A percentile compares a stretch with the other conserved stretches of the same genome.
phyloP scores from a whole-genome alignment of 2,888 invertebrate species.

The Teleiodes luculella region DNA sequence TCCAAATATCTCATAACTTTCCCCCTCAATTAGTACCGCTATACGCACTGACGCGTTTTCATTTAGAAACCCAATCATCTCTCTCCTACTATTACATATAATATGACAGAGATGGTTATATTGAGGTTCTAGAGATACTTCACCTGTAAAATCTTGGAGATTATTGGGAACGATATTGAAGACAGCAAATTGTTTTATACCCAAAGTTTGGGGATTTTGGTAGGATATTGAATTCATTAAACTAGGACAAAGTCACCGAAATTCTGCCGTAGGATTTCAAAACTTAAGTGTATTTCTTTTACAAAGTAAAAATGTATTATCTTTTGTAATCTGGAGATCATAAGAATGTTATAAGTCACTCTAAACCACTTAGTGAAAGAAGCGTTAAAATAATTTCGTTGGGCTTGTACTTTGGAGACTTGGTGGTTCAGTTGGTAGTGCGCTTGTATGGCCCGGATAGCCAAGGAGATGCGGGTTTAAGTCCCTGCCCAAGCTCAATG shows the following conservation, averaged over 20 bases:
- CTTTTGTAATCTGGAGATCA: too few relatives aligned
- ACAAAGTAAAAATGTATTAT: too few relatives aligned
- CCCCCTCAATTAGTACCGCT: conserved; percentile 1
- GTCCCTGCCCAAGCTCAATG: too few relatives aligned
- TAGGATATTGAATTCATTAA: not conserved
- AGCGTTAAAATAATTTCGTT: too few relatives aligned
- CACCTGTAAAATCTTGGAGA: conserved; percentile 1
- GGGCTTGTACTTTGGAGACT: too few relatives aligned
- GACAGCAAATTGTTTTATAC: not conserved
- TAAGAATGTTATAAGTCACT: too few relatives aligned
- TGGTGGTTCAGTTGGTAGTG: too few relatives aligned
- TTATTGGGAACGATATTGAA: conserved; percentile 4
- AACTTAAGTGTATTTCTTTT: too few relatives aligned
- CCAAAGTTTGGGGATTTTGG: not conserved
- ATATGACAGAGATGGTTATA: not conserved
- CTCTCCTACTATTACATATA: not conserved
- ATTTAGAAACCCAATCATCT: not conserved
- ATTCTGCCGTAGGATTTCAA: too few relatives aligned
- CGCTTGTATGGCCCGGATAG: too few relatives aligned
- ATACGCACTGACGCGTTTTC: not conserved
- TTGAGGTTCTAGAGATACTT: not conserved
- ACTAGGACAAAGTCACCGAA: not conserved
- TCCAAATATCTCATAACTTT: not conserved
- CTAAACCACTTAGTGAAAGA: too few relatives aligned
- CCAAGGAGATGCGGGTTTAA: too few relatives aligned